phyloP scores from a whole-genome alignment of 2,113 vertebrate genomes.

The Cromileptes altivelis region DNA sequence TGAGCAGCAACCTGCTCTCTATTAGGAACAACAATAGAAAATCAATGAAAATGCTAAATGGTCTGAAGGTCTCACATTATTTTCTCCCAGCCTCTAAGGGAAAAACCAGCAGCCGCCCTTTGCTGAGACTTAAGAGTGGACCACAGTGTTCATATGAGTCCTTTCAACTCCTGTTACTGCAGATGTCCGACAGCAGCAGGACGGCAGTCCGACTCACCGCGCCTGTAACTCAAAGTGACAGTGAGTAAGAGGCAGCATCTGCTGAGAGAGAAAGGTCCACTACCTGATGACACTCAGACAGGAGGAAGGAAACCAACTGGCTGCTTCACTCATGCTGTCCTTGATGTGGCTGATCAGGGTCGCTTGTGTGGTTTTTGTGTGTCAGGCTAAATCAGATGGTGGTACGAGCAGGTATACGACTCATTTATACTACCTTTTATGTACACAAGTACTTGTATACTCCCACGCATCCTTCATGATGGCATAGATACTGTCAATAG shows the following conservation, averaged over 20 bases:
- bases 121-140: background rate
- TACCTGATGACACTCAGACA: conserved; percentile 18
- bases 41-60: conserved; percentile 25
- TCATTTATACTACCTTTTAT: too few relatives aligned
- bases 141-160: conserved; percentile 26
- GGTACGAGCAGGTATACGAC: background rate
- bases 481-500: too few relatives aligned
- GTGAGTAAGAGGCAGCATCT: conserved; percentile 57
- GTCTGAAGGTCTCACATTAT: background rate
- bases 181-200: conserved; percentile 21
- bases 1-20: background rate
- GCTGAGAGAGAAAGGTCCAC: conserved; percentile 15
- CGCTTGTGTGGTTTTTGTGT: background rate
- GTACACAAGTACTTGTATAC: too few relatives aligned
- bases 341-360: background rate
- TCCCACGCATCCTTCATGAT: too few relatives aligned
- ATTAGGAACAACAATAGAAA: background rate
- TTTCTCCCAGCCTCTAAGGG: background rate
- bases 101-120: background rate
- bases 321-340: background rate
- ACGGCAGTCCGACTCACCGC: conserved; percentile 8
- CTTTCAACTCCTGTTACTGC: conserved; percentile 42
- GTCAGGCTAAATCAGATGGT: background rate
- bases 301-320: conserved; percentile 1
- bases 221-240: conserved; percentile 33